These are phyloP conservation scores for Drosophila anomalata DNA, from an alignment of 2,888 invertebrate species.

Conservation along the genomic window DNA sequence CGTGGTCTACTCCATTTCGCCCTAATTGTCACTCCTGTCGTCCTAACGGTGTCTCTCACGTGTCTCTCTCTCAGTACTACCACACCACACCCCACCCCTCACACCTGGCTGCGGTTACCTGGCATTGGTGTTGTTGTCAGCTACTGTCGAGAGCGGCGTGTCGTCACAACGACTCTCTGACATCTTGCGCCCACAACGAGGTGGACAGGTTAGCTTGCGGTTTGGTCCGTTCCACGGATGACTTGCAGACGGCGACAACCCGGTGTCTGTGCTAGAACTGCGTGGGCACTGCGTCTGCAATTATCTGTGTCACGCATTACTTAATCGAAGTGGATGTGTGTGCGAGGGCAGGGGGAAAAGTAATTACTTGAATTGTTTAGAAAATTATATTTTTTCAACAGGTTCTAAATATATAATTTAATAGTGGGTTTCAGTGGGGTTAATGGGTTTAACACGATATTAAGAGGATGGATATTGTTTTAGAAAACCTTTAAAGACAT, in stretches of 20 bases:
- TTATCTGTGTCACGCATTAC: conserved; percentile 46
- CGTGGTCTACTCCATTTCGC: conserved; percentile 31
- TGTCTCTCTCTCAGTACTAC: conserved; percentile 17
- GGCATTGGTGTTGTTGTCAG: conserved; percentile 44
- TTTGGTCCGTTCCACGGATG: conserved; percentile 27
- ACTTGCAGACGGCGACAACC: conserved; percentile 34
- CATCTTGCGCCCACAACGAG: conserved; percentile 45
- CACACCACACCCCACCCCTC: conserved; percentile 10
- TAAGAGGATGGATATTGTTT: too few species aligned
- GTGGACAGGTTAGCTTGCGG: conserved; percentile 58
- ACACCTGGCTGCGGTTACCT: conserved; percentile 19
- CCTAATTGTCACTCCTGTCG: conserved; percentile 45
- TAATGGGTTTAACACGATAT: background rate
- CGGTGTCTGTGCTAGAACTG: conserved; percentile 29
- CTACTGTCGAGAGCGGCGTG: conserved; percentile 51
- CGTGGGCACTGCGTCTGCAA: conserved; percentile 21
- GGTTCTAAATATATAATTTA: background rate
- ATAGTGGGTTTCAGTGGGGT: background rate
- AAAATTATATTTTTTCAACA: background rate
- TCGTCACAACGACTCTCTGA: conserved; percentile 30
- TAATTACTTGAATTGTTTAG: background rate
- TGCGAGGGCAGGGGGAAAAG: conserved; percentile 5
- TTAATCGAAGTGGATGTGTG: conserved; percentile 42
- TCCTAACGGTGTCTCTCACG: conserved; percentile 40
- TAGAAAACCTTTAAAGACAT: too few species aligned